Evolutionary conservation across 2,113 vertebrate species (phyloP), one percentile per base, ranked within the genome.

Genomic region (Rhynchomys soricoides): DNA sequence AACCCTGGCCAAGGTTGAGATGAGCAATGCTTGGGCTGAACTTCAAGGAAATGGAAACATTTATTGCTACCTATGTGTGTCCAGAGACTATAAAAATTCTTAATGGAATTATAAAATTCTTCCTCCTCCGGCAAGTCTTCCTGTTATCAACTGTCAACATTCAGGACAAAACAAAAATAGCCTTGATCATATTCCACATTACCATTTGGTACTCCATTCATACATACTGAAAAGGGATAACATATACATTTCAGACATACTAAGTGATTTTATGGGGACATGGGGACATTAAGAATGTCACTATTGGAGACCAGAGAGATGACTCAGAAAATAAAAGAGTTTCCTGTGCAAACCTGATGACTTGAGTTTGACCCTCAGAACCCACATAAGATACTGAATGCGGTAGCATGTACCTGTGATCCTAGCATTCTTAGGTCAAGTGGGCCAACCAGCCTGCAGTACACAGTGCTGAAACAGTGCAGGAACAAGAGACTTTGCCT

Each of bases 21-120:
- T 96, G 97, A 96, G 74, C 93, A 95, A 94, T 92, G 43, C 66
- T 86, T 96, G 86, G 93, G 82, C 86, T 88, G 22, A 3, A 57
- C 66, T 91, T 97, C 95, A 96, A 96, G 93, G 92, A 96, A 86
- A 86, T 52, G 48, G 4, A 91, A 96, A 62, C 37, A 10, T 86
- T 95, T 93, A 86, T 90, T 93, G 52, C 52, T 94, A 71, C 71
- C 71, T 94, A 29, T 66, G 77, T 48, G 16, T 92, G 48, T 83
- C 90, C 87, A 95, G 77, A 71, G 26, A 78, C 85, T 48, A 66
- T 93, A 91, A 95, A 95, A 96, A 91, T 34, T 93, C 40, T 81
- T 91, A 89, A 86, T 86, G 75, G 85, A 81, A 24, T 62, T 86
- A 37, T 68, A 68, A 68, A 68, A 68, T 86, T 89, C 64, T 92